Base-by-base conservation (phyloP, 2,797 vertebrate genomes). In the Phaenicophaeus curvirostris region DNA sequence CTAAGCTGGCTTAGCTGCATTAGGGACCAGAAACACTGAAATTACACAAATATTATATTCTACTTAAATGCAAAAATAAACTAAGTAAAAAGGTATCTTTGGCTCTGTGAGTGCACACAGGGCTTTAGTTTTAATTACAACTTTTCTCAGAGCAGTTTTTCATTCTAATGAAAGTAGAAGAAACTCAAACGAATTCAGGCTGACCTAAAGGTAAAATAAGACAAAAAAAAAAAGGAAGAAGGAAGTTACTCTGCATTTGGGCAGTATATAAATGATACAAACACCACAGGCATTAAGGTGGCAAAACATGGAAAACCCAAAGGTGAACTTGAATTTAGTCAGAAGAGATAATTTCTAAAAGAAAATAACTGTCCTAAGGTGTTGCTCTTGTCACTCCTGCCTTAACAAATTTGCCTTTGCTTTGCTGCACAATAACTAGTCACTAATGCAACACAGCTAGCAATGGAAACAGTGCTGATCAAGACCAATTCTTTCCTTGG, bases 51-150 rank as follows among this genome's bases (percentile, higher is more conserved):
- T 48, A 15, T 69, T 54, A 54, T 61, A 46, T 69, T 63, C 91
- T 89, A 88, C 76, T 94, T 86, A 92, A 91, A 95, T 62, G 23
- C 11, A 2, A 2, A 85, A 67, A 79, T 48, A 78, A 89, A 48
- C 15, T 85, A 91, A 86, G 42, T 81, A 44, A 71, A 85, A 57
- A 95, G 33, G 25, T 13, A 23, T 15, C 13, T 28, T 53, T 51
- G 21, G 10, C 15, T 69, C 69, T 76, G 19, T 15, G 11, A 23
- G 4, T 13, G 2, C 11, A 44, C 3, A 12, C 5, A 53, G 9
- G 3, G 9, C 11, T 71, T 73, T 51, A 41, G 51, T 81, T 96
- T 82, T 50, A 78, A 78, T 35, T 1, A 61, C 27, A 77, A 12
- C 8, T 39, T 81, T 72, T 62, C 42, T 87, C 57, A 37, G 10